phyloP scores from a whole-genome alignment of 2,797 vertebrate species.

The Hippopotamyrus pictus region DNA sequence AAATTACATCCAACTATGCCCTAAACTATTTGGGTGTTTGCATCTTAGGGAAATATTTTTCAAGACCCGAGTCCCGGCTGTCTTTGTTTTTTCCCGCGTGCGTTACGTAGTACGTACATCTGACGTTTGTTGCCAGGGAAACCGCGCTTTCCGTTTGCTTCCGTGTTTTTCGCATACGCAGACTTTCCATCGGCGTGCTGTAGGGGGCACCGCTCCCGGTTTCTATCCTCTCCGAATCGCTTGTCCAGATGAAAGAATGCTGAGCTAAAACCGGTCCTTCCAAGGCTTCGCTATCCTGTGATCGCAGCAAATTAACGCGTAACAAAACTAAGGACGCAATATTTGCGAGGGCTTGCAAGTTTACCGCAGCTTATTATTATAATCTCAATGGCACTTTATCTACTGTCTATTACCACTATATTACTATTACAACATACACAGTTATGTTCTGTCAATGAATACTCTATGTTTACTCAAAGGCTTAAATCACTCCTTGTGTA shows the following conservation, averaged over 20 bases:
- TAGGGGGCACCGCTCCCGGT: not conserved
- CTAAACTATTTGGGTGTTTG: not conserved
- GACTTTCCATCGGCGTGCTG: not conserved
- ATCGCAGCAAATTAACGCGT: not conserved
- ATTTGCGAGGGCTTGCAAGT: not conserved
- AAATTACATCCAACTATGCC: not conserved
- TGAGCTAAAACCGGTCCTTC: not conserved
- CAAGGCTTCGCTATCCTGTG: not conserved
- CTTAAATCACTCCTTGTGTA: not conserved
- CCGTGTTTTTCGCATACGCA: not conserved
- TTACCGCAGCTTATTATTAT: not conserved
- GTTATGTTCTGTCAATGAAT: not conserved
- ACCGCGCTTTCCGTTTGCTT: not conserved
- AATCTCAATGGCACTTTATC: not conserved
- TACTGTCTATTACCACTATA: not conserved
- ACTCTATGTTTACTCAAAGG: not conserved
- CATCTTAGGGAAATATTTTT: not conserved
- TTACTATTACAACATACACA: not conserved
- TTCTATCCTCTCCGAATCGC: not conserved
- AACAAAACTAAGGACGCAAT: not conserved
- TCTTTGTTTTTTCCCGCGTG: constrained; percentile 37
- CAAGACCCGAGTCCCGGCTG: constrained; percentile 14
- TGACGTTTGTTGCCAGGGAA: constrained; percentile 10
- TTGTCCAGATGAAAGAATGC: not conserved
- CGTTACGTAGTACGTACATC: constrained; percentile 21